Percentiles rank a stretch among this genome's conserved stretches.
These are phyloP conservation scores for Sebastes glaucus DNA, from an alignment of 2,797 vertebrate species.

Conservation along the genomic window DNA sequence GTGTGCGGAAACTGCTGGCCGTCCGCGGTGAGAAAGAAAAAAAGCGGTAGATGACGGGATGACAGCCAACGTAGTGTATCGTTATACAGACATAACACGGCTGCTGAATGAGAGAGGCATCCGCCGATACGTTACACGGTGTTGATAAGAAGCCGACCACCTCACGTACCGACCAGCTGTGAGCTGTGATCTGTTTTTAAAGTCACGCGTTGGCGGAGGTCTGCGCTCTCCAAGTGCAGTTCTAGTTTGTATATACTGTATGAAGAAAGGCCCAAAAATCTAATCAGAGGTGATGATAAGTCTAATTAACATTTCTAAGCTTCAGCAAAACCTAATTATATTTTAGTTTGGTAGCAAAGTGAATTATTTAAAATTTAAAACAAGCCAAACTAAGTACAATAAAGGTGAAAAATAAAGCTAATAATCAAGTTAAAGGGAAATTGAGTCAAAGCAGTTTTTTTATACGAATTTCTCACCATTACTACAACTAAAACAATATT, in stretches of 20 bases:
- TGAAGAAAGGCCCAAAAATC: background rate
- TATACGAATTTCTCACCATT: background rate
- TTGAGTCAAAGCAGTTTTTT: constrained; percentile 1
- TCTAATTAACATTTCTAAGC: background rate
- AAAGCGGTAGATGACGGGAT: too few species aligned
- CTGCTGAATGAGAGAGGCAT: too few species aligned
- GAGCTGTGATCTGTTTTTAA: too few species aligned
- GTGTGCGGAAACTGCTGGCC: too few species aligned
- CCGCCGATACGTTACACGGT: too few species aligned
- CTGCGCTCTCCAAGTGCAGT: too few species aligned
- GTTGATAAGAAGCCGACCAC: too few species aligned
- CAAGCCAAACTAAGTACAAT: background rate
- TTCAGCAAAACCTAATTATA: background rate
- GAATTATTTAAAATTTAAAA: background rate
- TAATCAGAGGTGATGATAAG: background rate
- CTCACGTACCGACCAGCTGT: too few species aligned
- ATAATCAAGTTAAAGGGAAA: background rate
- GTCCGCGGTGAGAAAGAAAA: too few species aligned
- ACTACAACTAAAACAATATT: constrained; percentile 28
- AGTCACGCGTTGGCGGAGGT: too few species aligned
- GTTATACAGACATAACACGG: too few species aligned
- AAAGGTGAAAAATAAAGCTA: background rate
- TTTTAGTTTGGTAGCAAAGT: background rate
- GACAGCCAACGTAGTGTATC: too few species aligned
- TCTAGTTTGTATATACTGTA: background rate